phyloP scores from a whole-genome alignment of 2,888 invertebrate genomes.

The Tenodera sinensis region DNA sequence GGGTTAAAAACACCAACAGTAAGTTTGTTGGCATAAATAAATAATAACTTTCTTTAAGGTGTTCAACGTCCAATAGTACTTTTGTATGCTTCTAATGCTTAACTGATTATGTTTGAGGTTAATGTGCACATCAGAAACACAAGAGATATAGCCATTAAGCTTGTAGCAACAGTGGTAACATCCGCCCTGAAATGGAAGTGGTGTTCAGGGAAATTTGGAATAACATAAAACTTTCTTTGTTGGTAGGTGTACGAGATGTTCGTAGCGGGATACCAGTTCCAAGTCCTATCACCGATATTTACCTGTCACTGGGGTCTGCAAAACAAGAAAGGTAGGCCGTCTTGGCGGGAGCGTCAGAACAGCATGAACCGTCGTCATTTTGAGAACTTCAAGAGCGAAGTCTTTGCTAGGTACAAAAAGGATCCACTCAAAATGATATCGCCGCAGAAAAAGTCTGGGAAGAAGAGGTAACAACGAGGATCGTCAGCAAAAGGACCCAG shows the following conservation, averaged over 20 bases:
- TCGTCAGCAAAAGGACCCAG: background rate
- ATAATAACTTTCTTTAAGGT: no score
- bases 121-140: no score
- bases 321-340: constrained; percentile 69
- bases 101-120: no score
- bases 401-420: constrained; percentile 70
- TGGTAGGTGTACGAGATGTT: constrained; percentile 89
- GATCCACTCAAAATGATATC: constrained; percentile 46
- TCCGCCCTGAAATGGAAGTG: background rate
- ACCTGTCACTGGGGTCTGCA: constrained; percentile 89
- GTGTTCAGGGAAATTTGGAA: background rate
- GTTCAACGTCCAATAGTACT: no score
- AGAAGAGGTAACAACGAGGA: background rate
- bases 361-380: constrained; percentile 76
- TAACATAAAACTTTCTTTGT: constrained; percentile 15
- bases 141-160: no score
- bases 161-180: background rate
- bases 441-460: background rate
- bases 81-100: no score
- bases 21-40: no score
- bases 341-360: constrained; percentile 86
- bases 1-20: no score
- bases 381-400: constrained; percentile 77
- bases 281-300: constrained; percentile 82
- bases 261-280: constrained; percentile 82